Base-by-base conservation (phyloP, 1,140 invertebrate genomes). In the Bombus haemorrhoidalis region DNA sequence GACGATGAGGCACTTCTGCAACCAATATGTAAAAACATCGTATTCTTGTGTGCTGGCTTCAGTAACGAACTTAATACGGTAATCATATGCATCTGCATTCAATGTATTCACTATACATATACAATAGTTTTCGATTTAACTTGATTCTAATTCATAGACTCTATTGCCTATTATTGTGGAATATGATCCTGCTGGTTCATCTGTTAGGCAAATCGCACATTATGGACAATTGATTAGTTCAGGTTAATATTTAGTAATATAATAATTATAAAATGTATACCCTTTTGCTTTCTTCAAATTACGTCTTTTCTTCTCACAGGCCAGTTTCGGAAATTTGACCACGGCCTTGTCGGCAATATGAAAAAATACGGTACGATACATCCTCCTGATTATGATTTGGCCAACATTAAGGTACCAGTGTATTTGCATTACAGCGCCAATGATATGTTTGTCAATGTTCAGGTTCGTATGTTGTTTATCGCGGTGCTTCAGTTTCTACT, bases 151-250 rank as follows among this genome's bases (percentile, higher is more conserved):
- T 75, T 79, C 59, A 41, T 90, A 97, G 97, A 97, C 97, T 43
- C 95, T 97, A 92, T 80, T 98, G 1, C 97, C 97, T 0, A 95
- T 97, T 0, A 97, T 98, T 89, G 93, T 97, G 3, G 96, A 96
- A 25, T 98, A 99, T 92, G 96, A 96, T 12, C 98, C 98, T 10
- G 97, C 98, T 4, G 98, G 98, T 8, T 96, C 98, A 2, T 98
- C 98, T 0, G 96, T 96, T 0, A 96, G 96, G 91, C 98, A 98
- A 91, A 89, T 99, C 9, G 94, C 97, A 1, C 97, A 98, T 91
- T 98, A 97, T 87, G 96, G 96, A 0, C 97, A 98, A 94, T 95
- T 96, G 6, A 96, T 97, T 66, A 95, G 94, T 34, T 96, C 95
- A 37, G 93, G 96, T 95, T 85, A 91, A 80, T 86, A 37, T 69